Conservation (phyloP, 2,113 vertebrate species). For the Phasianus colchicus region DNA sequence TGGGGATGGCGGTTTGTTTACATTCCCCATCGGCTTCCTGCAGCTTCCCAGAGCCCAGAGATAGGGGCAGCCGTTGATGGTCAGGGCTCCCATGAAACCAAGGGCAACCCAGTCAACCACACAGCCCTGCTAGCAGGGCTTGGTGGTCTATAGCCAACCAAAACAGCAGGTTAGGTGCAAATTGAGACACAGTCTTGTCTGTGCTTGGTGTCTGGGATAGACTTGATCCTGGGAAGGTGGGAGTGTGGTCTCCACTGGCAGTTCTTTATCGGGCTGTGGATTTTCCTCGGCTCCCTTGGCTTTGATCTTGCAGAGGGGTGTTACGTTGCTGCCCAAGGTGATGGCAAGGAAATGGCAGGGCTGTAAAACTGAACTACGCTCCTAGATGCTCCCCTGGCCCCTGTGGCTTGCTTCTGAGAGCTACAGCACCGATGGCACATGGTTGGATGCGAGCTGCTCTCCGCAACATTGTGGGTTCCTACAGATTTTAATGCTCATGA, state of each 20-base stretch:
- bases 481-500: background rate
- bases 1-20: constrained; percentile 53
- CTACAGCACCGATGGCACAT: background rate
- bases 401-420: background rate
- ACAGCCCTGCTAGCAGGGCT: background rate
- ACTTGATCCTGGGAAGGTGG: background rate
- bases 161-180: background rate
- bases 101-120: background rate
- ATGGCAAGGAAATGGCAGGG: constrained; percentile 39
- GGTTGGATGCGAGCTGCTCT: background rate
- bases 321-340: constrained; percentile 51
- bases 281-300: constrained; percentile 39
- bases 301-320: constrained; percentile 55
- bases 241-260: background rate
- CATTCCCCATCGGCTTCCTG: constrained; percentile 58
- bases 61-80: background rate
- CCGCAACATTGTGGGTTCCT: background rate
- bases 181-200: background rate
- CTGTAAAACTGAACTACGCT: constrained; percentile 59
- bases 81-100: background rate
- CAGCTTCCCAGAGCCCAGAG: constrained; percentile 52
- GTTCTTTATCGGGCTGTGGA: constrained; percentile 35
- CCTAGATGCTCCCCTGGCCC: background rate
- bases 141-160: background rate
- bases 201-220: background rate